Evolutionary conservation across 2,113 vertebrate species (phyloP).

Genomic region (Cranoglanis bouderius): DNA sequence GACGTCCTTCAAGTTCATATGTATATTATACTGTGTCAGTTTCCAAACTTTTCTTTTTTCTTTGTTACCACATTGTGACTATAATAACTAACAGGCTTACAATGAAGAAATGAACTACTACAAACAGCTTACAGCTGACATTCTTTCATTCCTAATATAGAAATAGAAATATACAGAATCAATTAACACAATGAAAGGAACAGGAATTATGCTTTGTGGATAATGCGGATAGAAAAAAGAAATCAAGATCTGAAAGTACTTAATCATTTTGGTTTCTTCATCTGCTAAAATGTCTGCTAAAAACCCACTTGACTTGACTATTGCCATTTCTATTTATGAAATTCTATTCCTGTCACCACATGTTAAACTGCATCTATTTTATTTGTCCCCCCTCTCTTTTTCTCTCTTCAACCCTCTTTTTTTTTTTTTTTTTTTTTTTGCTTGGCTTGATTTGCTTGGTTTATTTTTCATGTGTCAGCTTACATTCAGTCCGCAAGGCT

Average conservation of each 20-base stretch:
- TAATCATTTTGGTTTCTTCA: conserved; percentile 8
- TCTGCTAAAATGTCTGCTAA: conserved; percentile 17
- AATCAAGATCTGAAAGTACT: background rate
- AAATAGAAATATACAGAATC: conserved; percentile 52
- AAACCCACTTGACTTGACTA: background rate
- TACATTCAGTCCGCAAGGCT: conserved; percentile 72
- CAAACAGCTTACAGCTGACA: background rate
- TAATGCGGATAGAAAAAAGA: background rate
- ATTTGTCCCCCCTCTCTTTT: background rate
- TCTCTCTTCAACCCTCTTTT: background rate
- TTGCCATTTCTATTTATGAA: background rate
- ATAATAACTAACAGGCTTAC: conserved; percentile 20
- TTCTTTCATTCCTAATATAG: background rate
- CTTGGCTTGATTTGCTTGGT: conserved; percentile 60
- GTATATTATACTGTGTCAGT: conserved; percentile 28
- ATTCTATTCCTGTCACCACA: background rate
- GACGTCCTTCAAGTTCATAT: conserved; percentile 24
- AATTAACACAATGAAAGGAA: background rate
- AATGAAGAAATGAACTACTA: conserved; percentile 10
- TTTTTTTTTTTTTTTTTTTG: conserved; percentile 14
- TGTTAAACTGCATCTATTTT: background rate
- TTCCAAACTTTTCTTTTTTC: conserved; percentile 23
- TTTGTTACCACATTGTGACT: conserved; percentile 27
- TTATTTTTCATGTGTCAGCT: conserved; percentile 78
- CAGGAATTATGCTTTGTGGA: background rate